These are phyloP conservation scores for Falco biarmicus DNA, from an alignment of 2,797 vertebrate species.

Conservation along the genomic window DNA sequence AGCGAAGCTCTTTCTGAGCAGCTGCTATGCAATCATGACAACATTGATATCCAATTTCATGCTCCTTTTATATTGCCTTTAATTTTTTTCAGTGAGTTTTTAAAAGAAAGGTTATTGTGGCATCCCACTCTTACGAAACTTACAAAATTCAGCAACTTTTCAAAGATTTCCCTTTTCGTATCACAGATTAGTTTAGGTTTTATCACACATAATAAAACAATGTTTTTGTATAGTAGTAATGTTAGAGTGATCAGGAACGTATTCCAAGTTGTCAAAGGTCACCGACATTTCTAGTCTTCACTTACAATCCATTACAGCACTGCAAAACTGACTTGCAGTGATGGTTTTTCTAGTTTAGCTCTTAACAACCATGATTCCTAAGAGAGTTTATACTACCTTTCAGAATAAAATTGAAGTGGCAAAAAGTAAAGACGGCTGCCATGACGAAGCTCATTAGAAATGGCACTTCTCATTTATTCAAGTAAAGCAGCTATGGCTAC, in stretches of 20 bases:
- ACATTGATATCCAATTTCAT: background rate
- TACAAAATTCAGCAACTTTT: background rate
- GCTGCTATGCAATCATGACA: background rate
- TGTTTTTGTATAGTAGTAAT: background rate
- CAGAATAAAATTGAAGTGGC: background rate
- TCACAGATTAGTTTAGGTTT: background rate
- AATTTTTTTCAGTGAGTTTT: background rate
- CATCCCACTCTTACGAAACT: background rate
- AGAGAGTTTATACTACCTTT: background rate
- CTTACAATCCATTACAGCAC: background rate
- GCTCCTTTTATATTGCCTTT: background rate
- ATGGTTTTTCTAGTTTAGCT: background rate
- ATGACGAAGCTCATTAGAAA: background rate
- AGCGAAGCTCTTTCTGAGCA: background rate
- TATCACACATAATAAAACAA: background rate
- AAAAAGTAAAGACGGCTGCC: background rate
- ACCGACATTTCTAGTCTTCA: background rate
- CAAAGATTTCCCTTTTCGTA: background rate
- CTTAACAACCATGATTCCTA: background rate
- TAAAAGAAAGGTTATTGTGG: background rate
- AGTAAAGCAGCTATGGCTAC: background rate
- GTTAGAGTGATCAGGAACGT: background rate
- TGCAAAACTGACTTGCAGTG: background rate
- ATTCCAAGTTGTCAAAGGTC: background rate
- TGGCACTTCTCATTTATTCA: background rate